A percentile compares a stretch with the other conserved stretches of the same genome.
phyloP scores from a whole-genome alignment of 1,140 invertebrate genomes.

The Cherax quadricarinatus region DNA sequence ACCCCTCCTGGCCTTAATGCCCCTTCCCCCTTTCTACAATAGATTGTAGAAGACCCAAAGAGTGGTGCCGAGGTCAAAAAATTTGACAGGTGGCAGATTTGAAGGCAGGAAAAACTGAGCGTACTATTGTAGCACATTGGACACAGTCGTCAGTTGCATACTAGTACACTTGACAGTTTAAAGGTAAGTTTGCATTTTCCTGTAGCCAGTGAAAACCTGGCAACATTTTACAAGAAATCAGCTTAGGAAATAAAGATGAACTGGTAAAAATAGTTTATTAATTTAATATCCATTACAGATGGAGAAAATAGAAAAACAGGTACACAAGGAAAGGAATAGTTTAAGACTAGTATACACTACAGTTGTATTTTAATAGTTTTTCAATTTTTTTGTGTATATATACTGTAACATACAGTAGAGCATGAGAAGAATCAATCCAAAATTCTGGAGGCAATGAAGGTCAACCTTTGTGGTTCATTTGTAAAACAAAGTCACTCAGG shows the following conservation, averaged over 20 bases:
- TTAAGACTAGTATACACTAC: not conserved
- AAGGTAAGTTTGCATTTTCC: not conserved
- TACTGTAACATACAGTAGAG: conserved; percentile 1
- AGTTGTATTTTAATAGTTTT: not conserved
- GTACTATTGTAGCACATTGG: not conserved
- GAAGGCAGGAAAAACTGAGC: not conserved
- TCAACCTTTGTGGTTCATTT: not conserved
- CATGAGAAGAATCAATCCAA: not conserved
- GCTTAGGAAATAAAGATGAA: not conserved
- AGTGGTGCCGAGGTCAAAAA: too few species aligned
- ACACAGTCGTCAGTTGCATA: not conserved
- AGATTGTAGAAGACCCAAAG: not conserved
- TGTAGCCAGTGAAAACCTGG: not conserved
- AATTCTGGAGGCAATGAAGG: not conserved
- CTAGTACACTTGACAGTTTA: not conserved
- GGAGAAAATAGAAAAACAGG: conserved; percentile 19
- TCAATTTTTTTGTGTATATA: not conserved
- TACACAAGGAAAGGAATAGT: not conserved
- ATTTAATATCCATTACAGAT: conserved; percentile 39
- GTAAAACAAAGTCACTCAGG: conserved; percentile 16
- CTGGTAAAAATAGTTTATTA: conserved; percentile 61
- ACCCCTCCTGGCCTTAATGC: too few species aligned
- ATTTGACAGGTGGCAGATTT: too few species aligned
- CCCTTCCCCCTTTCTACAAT: too few species aligned
- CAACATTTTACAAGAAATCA: not conserved